These are phyloP conservation scores for Pipistrellus kuhlii DNA, from an alignment of 2,797 vertebrate species.

Conservation along the genomic window DNA sequence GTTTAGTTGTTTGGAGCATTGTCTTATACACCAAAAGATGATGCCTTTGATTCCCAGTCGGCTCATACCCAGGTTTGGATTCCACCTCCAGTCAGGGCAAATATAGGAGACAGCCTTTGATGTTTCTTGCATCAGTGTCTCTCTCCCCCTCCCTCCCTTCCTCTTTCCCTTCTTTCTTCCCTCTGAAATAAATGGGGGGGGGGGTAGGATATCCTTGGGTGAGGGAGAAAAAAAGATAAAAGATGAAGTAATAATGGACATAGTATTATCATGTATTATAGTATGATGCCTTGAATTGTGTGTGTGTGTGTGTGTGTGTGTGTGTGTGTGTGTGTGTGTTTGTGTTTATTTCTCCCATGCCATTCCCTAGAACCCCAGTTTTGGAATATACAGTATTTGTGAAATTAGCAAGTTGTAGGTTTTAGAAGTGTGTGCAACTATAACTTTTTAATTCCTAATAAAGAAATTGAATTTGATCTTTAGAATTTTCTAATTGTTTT, in stretches of 20 bases:
- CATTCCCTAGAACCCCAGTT: background rate
- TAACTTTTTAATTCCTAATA: conserved; percentile 29
- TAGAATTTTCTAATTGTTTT: conserved; percentile 65
- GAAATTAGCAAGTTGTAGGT: conserved; percentile 35
- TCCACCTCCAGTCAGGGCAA: background rate
- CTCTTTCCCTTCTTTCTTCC: background rate
- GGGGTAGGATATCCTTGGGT: background rate
- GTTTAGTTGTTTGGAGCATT: background rate
- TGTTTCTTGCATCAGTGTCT: background rate
- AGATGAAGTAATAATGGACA: background rate
- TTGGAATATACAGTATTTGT: background rate
- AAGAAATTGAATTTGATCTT: conserved; percentile 5
- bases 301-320: background rate
- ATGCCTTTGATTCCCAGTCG: background rate
- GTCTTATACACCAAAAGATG: background rate
- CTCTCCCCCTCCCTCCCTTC: background rate
- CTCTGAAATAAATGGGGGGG: background rate
- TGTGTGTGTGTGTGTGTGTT: background rate
- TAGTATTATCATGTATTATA: background rate
- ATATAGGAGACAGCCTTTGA: background rate
- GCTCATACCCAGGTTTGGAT: background rate
- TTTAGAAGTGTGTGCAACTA: conserved; percentile 37
- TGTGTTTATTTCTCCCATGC: background rate
- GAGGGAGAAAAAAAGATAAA: background rate
- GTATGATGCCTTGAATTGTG: background rate